Percentiles rank a stretch among this genome's conserved stretches.
phyloP scores from a whole-genome alignment of 2,888 invertebrate species.

The Cheilosia variabilis region DNA sequence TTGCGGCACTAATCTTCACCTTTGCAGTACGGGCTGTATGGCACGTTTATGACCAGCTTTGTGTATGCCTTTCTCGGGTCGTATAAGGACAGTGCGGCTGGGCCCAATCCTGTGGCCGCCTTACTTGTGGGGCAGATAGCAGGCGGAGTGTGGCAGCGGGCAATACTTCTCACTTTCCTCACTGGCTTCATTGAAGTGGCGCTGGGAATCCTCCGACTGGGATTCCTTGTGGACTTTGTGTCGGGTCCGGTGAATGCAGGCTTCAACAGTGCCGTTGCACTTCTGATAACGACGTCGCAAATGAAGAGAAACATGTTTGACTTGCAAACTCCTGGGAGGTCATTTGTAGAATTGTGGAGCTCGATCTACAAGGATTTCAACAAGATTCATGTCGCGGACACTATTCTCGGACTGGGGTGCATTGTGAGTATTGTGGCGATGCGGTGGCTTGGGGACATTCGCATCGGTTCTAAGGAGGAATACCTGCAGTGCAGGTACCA shows the following conservation, averaged over 20 bases:
- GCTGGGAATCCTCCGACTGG: conserved; percentile 92
- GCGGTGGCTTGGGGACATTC: conserved; percentile 88
- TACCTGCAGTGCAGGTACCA: conserved; percentile 84
- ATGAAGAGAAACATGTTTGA: conserved; percentile 91
- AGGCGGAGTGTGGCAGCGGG: conserved; percentile 86
- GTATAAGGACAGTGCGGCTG: conserved; percentile 95
- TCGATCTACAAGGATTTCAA: conserved; percentile 89
- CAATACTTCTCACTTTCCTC: conserved; percentile 90
- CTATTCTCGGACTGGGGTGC: conserved; percentile 89
- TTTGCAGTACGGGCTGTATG: background rate
- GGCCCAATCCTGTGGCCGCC: conserved; percentile 96
- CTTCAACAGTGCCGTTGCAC: conserved; percentile 94
- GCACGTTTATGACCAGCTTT: conserved; percentile 51
- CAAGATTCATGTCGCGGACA: conserved; percentile 88
- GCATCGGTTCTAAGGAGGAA: conserved; percentile 85
- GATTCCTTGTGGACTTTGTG: conserved; percentile 94
- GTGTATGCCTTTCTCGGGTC: conserved; percentile 95
- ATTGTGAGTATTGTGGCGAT: conserved; percentile 89
- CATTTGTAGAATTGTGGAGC: conserved; percentile 91
- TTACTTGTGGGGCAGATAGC: conserved; percentile 92
- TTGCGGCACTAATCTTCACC: background rate
- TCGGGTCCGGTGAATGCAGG: conserved; percentile 95
- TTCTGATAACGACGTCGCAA: conserved; percentile 94
- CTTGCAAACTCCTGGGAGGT: conserved; percentile 88
- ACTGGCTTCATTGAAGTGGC: conserved; percentile 90